Conservation (phyloP, 1,140 invertebrate species). For the Tetragnatha versicolor region DNA sequence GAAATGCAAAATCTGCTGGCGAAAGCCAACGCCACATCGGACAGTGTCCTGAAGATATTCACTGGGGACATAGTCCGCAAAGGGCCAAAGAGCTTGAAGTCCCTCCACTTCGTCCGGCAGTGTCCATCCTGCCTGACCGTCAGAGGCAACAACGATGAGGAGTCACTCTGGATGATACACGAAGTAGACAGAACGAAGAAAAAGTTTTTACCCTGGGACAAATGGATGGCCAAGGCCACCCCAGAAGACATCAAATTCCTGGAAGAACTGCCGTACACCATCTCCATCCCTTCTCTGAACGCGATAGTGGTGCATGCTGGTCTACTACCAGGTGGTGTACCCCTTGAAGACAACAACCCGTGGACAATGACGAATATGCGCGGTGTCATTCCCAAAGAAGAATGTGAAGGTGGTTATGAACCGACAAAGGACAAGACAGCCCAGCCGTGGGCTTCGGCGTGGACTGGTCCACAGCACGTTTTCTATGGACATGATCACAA, state of each 20-base stretch:
- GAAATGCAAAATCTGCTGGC: constrained; percentile 62
- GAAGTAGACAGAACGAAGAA: constrained; percentile 54
- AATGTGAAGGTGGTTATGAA: constrained; percentile 26
- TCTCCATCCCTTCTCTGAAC: constrained; percentile 62
- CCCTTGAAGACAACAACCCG: constrained; percentile 58
- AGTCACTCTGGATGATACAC: constrained; percentile 48
- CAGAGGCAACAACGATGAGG: constrained; percentile 58
- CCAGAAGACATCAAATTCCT: constrained; percentile 61
- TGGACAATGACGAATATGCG: constrained; percentile 62
- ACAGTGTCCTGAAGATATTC: constrained; percentile 61
- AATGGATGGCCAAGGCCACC: constrained; percentile 60
- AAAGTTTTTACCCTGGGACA: constrained; percentile 46
- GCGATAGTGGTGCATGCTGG: constrained; percentile 64
- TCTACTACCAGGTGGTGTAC: constrained; percentile 60
- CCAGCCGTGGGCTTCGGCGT: constrained; percentile 61
- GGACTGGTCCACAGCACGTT: constrained; percentile 64
- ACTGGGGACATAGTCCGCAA: constrained; percentile 64
- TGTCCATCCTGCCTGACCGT: constrained; percentile 22
- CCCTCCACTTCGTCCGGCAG: constrained; percentile 57
- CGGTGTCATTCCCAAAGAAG: constrained; percentile 59
- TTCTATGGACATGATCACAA: constrained; percentile 65
- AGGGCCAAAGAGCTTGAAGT: constrained; percentile 62
- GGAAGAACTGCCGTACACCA: constrained; percentile 62
- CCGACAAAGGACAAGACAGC: constrained; percentile 41
- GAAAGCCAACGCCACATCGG: constrained; percentile 6